phyloP scores from a whole-genome alignment of 2,888 invertebrate genomes.

The Cinara cedri region DNA sequence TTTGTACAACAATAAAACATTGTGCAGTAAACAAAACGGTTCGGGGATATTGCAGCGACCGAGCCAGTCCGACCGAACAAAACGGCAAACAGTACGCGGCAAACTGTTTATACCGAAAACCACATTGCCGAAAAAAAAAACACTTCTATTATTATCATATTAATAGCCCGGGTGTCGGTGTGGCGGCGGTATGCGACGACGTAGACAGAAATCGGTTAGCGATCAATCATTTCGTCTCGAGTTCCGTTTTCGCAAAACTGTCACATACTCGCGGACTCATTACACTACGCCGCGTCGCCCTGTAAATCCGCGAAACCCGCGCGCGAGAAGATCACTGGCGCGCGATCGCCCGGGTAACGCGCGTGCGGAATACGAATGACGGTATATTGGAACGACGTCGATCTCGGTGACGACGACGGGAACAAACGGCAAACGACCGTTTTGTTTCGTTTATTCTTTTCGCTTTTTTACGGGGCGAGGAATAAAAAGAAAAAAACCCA shows the following conservation, averaged over 20 bases:
- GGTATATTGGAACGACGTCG: conserved; percentile 44
- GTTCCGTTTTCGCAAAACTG: conserved; percentile 40
- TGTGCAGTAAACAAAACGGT: too few species aligned
- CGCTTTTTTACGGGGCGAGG: neutral
- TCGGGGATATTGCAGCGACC: too few species aligned
- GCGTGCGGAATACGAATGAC: conserved; percentile 47
- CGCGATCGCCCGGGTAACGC: conserved; percentile 3
- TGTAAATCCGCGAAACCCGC: conserved; percentile 34
- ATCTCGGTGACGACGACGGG: neutral
- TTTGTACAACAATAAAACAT: too few species aligned
- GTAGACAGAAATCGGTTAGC: conserved; percentile 42
- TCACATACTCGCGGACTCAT: conserved; percentile 32
- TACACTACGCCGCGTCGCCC: conserved; percentile 2
- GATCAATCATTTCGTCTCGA: conserved; percentile 31
- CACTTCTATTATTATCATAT: too few species aligned
- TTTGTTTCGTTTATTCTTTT: conserved; percentile 26
- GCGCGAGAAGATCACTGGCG: conserved; percentile 11
- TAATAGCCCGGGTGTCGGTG: neutral
- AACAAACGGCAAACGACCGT: conserved; percentile 30
- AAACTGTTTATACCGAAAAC: too few species aligned
- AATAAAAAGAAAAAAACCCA: neutral
- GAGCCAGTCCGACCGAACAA: too few species aligned
- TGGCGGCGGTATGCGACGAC: neutral
- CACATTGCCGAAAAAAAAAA: neutral
- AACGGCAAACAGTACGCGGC: too few species aligned